Evolutionary conservation across 2,113 vertebrate species (phyloP).

Genomic region (Syrmaticus mikado): DNA sequence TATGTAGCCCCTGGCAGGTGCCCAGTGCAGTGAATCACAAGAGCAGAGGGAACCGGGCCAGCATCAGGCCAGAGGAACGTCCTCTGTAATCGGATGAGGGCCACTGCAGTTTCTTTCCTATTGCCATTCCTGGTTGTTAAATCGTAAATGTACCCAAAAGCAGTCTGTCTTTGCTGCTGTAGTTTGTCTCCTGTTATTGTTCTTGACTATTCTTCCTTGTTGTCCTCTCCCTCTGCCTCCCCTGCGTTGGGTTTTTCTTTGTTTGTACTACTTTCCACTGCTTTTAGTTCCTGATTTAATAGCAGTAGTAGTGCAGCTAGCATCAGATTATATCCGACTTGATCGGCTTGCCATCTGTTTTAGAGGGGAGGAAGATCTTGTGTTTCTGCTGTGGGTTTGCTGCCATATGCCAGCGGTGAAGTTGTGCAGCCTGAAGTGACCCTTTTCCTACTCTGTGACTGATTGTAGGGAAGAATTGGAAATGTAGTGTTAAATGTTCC

Average conservation of each 20-base stretch:
- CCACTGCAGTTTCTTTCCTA: not conserved
- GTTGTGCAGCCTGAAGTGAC: not conserved
- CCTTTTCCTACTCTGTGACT: not conserved
- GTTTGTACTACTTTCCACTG: not conserved
- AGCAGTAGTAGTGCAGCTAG: not conserved
- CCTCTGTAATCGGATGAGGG: not conserved
- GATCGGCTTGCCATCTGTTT: conserved; percentile 21
- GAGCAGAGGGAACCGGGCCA: conserved; percentile 5
- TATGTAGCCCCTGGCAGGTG: conserved; percentile 45
- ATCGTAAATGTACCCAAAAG: not conserved
- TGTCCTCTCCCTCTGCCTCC: not conserved
- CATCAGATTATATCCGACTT: conserved; percentile 1
- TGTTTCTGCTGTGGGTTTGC: conserved; percentile 4
- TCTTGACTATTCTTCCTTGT: not conserved
- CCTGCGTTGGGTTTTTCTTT: not conserved
- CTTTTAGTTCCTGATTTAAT: not conserved
- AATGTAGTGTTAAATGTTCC: not conserved
- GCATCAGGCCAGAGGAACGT: not conserved
- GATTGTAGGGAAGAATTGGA: not conserved
- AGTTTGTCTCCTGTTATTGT: not conserved
- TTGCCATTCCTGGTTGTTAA: not conserved
- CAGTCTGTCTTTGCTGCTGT: not conserved
- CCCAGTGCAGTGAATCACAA: not conserved
- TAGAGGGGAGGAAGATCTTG: conserved; percentile 9
- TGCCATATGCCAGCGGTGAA: not conserved